Evolutionary conservation across 2,888 invertebrate genomes (phyloP).

Genomic region (Nudaria mundana): DNA sequence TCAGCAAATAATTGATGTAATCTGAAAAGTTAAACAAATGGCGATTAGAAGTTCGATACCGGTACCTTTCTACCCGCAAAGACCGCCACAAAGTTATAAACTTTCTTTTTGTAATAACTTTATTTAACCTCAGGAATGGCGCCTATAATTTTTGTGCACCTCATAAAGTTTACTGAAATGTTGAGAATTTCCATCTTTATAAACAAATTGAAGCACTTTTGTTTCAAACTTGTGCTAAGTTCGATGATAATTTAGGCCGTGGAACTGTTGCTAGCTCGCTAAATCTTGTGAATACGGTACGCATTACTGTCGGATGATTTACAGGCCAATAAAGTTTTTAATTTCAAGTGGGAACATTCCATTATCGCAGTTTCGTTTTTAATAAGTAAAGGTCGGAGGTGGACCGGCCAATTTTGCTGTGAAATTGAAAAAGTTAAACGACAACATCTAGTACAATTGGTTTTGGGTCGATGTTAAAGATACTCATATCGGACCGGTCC

Average conservation of each 20-base stretch:
- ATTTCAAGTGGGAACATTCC: slow-evolving; percentile 56
- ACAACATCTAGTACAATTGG: slow-evolving; percentile 50
- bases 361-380: slow-evolving; percentile 57
- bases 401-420: slow-evolving; percentile 50
- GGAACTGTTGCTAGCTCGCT: slow-evolving; percentile 37
- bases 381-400: slow-evolving; percentile 51
- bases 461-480: slow-evolving; percentile 36
- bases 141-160: slow-evolving; percentile 27
- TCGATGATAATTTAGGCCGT: slow-evolving; percentile 44
- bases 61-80: slow-evolving; percentile 21
- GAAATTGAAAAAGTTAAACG: slow-evolving; percentile 64
- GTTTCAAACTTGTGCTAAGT: slow-evolving; percentile 40
- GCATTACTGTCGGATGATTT: slow-evolving; percentile 46
- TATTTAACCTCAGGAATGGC: slow-evolving; percentile 20
- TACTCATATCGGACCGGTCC: slow-evolving; percentile 30
- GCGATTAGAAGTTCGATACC: slow-evolving; percentile 45
- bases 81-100: slow-evolving; percentile 17
- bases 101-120: slow-evolving; percentile 29
- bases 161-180: slow-evolving; percentile 38
- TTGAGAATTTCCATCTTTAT: slow-evolving; percentile 42
- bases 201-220: slow-evolving; percentile 44
- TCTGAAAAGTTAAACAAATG: slow-evolving; percentile 66
- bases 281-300: slow-evolving; percentile 45
- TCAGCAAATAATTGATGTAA: slow-evolving; percentile 70
- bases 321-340: slow-evolving; percentile 59